These are phyloP conservation scores for Vesta saturnalis DNA, from an alignment of 2,888 invertebrate species.

Conservation along the genomic window DNA sequence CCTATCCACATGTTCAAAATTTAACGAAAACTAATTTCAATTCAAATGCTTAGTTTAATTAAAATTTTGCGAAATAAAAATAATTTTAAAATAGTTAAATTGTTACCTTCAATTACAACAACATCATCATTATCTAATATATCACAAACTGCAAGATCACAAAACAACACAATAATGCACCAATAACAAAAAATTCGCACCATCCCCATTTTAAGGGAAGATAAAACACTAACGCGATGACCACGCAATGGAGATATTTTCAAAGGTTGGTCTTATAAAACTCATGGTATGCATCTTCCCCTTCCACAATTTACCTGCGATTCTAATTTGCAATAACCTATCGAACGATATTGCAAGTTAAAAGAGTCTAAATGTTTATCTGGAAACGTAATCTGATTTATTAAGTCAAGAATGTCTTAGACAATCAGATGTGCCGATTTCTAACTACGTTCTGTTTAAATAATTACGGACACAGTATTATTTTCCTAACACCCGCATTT, in stretches of 20 bases:
- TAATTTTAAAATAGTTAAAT: background rate
- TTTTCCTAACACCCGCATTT: no score
- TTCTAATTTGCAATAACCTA: constrained; percentile 45
- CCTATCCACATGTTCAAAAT: background rate
- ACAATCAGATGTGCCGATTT: background rate
- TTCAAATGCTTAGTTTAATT: no score
- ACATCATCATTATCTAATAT: constrained; percentile 43
- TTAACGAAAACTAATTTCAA: no score
- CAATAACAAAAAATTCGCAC: constrained; percentile 47
- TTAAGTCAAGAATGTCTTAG: background rate
- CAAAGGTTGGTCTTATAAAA: constrained; percentile 59
- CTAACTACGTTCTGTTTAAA: no score
- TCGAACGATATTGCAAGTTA: constrained; percentile 31
- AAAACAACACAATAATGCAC: constrained; percentile 45
- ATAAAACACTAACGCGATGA: constrained; percentile 44
- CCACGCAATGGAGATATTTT: constrained; percentile 57
- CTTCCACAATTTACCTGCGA: constrained; percentile 38
- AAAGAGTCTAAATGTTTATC: background rate
- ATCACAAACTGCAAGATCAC: constrained; percentile 33
- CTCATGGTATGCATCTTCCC: constrained; percentile 43
- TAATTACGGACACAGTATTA: no score
- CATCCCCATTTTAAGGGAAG: constrained; percentile 49
- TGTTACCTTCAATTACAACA: constrained; percentile 52
- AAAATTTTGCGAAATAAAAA: no score
- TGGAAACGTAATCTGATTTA: background rate